Evolutionary conservation across 2,888 invertebrate species (phyloP).

Genomic region (Malachius bipustulatus): DNA sequence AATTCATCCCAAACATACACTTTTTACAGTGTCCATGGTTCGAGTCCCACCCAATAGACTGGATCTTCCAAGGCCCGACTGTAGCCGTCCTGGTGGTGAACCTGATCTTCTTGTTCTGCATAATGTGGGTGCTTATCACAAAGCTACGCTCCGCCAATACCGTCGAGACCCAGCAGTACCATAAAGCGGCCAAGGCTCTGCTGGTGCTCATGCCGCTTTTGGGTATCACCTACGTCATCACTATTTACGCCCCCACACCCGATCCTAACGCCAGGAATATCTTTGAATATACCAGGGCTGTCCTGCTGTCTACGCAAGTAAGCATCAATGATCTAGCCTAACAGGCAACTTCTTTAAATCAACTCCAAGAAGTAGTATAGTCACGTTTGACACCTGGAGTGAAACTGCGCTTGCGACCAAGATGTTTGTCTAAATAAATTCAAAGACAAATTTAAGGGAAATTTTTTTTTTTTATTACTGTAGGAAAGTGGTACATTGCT

Average conservation of each 20-base stretch:
- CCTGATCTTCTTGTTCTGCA: conserved; percentile 66
- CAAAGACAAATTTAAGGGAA: too few relatives aligned
- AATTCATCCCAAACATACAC: too few relatives aligned
- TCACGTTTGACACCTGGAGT: too few relatives aligned
- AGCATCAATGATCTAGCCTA: too few relatives aligned
- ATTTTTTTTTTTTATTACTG: too few relatives aligned
- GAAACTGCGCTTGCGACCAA: too few relatives aligned
- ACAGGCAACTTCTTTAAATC: too few relatives aligned
- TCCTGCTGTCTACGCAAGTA: conserved; percentile 86
- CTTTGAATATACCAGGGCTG: conserved; percentile 67
- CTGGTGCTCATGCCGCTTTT: conserved; percentile 86
- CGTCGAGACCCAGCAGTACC: conserved; percentile 79
- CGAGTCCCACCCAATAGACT: conserved; percentile 67
- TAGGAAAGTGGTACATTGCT: too few relatives aligned
- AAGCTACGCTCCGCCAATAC: conserved; percentile 85
- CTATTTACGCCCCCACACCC: conserved; percentile 72
- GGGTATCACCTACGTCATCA: conserved; percentile 81
- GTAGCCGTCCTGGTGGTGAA: conserved; percentile 72
- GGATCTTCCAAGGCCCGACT: conserved; percentile 80
- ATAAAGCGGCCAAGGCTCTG: conserved; percentile 83
- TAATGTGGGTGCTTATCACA: conserved; percentile 89
- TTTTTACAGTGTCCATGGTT: conserved; percentile 62
- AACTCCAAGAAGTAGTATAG: too few relatives aligned
- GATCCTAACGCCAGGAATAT: conserved; percentile 61
- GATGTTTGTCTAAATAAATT: too few relatives aligned